Evolutionary conservation across 1,140 invertebrate genomes (phyloP), one percentile per base, ranked within the genome.

Genomic region (Temnothorax longispinosus): DNA sequence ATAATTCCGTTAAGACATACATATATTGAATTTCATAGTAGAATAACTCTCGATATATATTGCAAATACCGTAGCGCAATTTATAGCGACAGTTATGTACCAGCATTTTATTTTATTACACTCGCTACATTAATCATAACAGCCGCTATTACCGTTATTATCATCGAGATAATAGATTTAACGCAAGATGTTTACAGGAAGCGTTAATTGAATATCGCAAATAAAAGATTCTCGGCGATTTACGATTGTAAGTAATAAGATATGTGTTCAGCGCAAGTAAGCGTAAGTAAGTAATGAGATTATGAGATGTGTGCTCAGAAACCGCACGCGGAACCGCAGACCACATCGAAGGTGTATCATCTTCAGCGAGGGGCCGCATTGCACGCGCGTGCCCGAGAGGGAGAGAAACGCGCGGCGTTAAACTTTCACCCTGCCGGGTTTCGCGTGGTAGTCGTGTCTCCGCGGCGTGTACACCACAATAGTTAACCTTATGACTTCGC

Each of bases 401-500:
- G 81, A 89, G 72, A 88, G 76, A 81, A 90, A 77, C 75, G 88
- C 38, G 47, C 75, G 76, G 81, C 74, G 74, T 27, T 90, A 90
- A 90, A 90, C 89, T 90, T 90, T 90, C 89, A 90, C 88, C 89
- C 89, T 82, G 74, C 64, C 44, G 10, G 47, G 52, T 58, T 15
- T 69, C 81, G 76, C 62, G 86, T 90, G 86, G 89, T 90, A 90
- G 81, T 90, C 89, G 86, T 90, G 88, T 90, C 81, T 90, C 52
- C 74, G 54, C 88, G 75, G 58, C 75, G 56, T 88, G 86, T 90
- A 90, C 88, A 90, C 89, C 89, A 75, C 89, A 77, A 90, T 90
- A 87, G 74, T 90, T 90, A 90, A 90, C 89, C 89, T 80, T 90
- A 90, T 90, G 89, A 90, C 89, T 90, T 88, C 52, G 88, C 89